Percentiles rank a stretch among this genome's conserved stretches.
Evolutionary conservation across 2,797 vertebrate genomes (phyloP).

Genomic region (Xyrichtys novacula): DNA sequence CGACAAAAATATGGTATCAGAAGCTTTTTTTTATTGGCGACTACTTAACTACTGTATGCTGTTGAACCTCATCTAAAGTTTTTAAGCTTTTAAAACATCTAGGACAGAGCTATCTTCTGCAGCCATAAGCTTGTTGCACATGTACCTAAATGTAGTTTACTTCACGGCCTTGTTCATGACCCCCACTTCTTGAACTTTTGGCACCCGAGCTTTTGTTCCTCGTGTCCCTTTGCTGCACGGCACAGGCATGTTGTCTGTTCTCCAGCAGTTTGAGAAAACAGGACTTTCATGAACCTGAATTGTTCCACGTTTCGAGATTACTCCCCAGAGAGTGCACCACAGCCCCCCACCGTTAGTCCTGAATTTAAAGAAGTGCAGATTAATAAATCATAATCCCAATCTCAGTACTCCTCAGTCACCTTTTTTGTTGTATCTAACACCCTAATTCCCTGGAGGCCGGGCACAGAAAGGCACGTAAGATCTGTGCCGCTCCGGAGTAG

Average conservation of each 20-base stretch:
- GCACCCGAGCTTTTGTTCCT: slow-evolving; percentile 54
- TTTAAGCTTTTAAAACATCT: background rate
- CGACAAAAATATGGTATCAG: slow-evolving; percentile 23
- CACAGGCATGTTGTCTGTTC: slow-evolving; percentile 61
- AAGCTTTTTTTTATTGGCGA: slow-evolving; percentile 22
- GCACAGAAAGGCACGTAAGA: slow-evolving; percentile 77
- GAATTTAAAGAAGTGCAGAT: slow-evolving; percentile 83
- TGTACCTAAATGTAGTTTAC: slow-evolving; percentile 61
- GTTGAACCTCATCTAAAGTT: too few relatives aligned
- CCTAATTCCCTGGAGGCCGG: slow-evolving; percentile 74
- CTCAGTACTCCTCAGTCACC: slow-evolving; percentile 85
- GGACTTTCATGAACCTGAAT: slow-evolving; percentile 72
- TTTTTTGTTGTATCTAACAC: slow-evolving; percentile 87
- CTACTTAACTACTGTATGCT: too few relatives aligned
- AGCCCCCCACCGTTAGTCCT: slow-evolving; percentile 79
- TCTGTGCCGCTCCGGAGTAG: slow-evolving; percentile 69
- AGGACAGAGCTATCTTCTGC: slow-evolving; percentile 40
- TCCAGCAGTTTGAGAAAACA: slow-evolving; percentile 68
- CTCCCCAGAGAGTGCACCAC: slow-evolving; percentile 77
- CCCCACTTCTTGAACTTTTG: slow-evolving; percentile 69
- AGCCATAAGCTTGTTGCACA: slow-evolving; percentile 43
- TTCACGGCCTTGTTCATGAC: slow-evolving; percentile 56
- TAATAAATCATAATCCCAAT: slow-evolving; percentile 93
- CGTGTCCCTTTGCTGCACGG: slow-evolving; percentile 63
- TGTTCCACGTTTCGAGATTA: slow-evolving; percentile 80